A percentile compares a stretch with the other conserved stretches of the same genome.
Evolutionary conservation across 1,140 invertebrate genomes (phyloP).

Genomic region (Hyles vespertilio): DNA sequence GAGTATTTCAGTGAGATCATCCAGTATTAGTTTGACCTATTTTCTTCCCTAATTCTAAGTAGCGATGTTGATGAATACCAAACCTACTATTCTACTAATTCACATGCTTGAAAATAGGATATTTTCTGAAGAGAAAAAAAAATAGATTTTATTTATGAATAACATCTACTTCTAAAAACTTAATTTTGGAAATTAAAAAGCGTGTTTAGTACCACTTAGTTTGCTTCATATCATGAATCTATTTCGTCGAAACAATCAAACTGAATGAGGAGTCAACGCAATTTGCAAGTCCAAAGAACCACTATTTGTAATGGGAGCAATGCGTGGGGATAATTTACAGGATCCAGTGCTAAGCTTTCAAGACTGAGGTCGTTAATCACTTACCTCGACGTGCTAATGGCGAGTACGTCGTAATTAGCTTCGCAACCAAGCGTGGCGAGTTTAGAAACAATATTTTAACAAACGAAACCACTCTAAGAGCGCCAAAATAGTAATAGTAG

Average conservation of each 20-base stretch:
- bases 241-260: slow-evolving; percentile 2
- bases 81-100: no score
- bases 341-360: slow-evolving; percentile 28
- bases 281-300: slow-evolving; percentile 22
- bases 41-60: no score
- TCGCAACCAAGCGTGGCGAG: slow-evolving; percentile 16
- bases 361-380: slow-evolving; percentile 34
- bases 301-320: slow-evolving; percentile 23
- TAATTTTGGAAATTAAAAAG: no score
- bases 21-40: no score
- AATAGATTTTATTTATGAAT: no score
- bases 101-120: no score
- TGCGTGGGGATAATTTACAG: slow-evolving; percentile 30
- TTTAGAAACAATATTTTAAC: slow-evolving; percentile 11
- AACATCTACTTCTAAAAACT: no score
- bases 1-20: no score
- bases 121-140: no score
- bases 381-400: slow-evolving; percentile 32
- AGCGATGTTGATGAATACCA: no score
- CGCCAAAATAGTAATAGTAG: slow-evolving; percentile 25
- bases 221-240: no score
- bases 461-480: slow-evolving; percentile 9
- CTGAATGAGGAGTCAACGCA: slow-evolving; percentile 10
- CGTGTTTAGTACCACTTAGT: no score
- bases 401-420: slow-evolving; percentile 34